Evolutionary conservation across 2,797 vertebrate genomes (phyloP).

Genomic region (Passerculus sandwichensis): DNA sequence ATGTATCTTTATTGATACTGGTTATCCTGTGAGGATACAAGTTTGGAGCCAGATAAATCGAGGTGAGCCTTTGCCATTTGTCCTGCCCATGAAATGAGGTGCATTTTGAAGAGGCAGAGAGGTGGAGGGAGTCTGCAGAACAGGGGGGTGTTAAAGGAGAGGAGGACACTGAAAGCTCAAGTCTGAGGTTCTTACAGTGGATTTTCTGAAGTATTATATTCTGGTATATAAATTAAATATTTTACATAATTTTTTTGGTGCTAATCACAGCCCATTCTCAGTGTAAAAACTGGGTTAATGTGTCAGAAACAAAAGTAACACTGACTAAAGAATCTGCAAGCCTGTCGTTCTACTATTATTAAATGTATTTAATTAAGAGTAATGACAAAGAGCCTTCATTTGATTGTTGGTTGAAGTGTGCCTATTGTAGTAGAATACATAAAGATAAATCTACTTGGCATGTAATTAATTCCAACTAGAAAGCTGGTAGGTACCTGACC

Average conservation of each 20-base stretch:
- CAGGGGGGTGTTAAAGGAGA: not conserved
- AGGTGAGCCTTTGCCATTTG: not conserved
- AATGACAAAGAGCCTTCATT: slow-evolving; percentile 44
- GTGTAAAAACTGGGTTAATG: not conserved
- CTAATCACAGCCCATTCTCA: not conserved
- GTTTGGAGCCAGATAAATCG: not conserved
- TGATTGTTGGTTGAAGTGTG: slow-evolving; percentile 52
- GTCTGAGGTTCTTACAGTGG: not conserved
- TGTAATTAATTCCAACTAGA: slow-evolving; percentile 74
- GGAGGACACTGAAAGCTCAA: not conserved
- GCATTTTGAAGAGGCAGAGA: not conserved
- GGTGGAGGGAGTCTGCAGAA: not conserved
- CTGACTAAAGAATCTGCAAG: slow-evolving; percentile 17
- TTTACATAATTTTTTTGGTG: not conserved
- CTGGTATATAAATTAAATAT: not conserved
- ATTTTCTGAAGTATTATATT: not conserved
- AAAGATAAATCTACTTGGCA: slow-evolving; percentile 71
- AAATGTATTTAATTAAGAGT: slow-evolving; percentile 63
- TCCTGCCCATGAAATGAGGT: not conserved
- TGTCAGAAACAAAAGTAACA: not conserved
- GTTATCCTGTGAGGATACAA: not conserved
- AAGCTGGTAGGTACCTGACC: slow-evolving; percentile 54
- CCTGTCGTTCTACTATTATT: slow-evolving; percentile 26
- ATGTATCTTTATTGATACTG: not conserved
- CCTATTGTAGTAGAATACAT: slow-evolving; percentile 68